These are phyloP conservation scores for Brachionus angularis DNA, from an alignment of 1,140 invertebrate species.

Conservation along the genomic window DNA sequence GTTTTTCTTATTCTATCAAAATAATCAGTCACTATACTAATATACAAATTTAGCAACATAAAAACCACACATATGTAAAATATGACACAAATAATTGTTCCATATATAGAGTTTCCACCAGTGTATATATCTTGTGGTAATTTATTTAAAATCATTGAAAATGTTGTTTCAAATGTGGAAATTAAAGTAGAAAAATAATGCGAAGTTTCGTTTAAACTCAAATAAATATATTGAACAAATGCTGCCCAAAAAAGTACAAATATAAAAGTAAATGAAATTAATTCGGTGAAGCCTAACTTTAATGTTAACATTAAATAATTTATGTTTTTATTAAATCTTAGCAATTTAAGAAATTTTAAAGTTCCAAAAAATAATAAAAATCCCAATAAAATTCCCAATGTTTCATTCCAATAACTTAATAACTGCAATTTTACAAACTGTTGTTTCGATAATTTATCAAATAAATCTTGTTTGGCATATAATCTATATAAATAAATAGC, in stretches of 20 bases:
- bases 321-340: conserved; percentile 32
- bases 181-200: neutral
- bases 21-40: neutral
- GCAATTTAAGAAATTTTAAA: conserved; percentile 37
- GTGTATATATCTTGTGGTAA: neutral
- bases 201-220: neutral
- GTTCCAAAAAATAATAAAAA: conserved; percentile 25
- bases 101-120: neutral
- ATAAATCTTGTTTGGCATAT: conserved; percentile 52
- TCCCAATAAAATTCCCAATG: conserved; percentile 8
- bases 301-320: neutral
- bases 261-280: conserved; percentile 2
- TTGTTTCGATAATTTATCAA: conserved; percentile 58
- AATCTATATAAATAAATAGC: conserved; percentile 57
- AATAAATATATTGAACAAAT: conserved; percentile 15
- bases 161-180: neutral
- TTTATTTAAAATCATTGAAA: conserved; percentile 32
- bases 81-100: neutral
- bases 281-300: neutral
- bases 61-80: conserved; percentile 17
- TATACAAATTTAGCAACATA: neutral
- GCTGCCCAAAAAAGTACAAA: conserved; percentile 6
- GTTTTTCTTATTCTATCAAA: too few species aligned
- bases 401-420: conserved; percentile 40
- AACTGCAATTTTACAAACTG: conserved; percentile 55